These are phyloP conservation scores for Ptychadena robeensis DNA, from an alignment of 2,797 vertebrate species.

Conservation along the genomic window DNA sequence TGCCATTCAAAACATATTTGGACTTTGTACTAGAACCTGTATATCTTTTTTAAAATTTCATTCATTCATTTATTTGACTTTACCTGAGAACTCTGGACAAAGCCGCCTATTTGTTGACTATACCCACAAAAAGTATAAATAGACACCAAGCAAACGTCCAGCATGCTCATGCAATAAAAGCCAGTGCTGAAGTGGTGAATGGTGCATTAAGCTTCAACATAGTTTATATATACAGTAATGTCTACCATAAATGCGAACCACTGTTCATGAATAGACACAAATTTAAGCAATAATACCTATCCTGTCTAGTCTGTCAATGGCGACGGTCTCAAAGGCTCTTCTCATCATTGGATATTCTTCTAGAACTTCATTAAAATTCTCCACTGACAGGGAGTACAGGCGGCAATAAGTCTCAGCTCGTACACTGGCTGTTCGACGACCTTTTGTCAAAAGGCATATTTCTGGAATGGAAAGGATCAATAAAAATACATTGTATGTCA, in stretches of 20 bases:
- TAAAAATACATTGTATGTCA: not conserved
- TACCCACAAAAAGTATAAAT: not conserved
- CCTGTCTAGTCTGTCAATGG: conserved; percentile 94
- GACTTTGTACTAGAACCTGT: not conserved
- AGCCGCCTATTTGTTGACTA: not conserved
- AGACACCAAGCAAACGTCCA: conserved; percentile 1
- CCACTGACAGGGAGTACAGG: conserved; percentile 96
- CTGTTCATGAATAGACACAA: conserved; percentile 21
- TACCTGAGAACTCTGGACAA: not conserved
- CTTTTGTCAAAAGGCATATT: conserved; percentile 96
- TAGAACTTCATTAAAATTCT: conserved; percentile 98
- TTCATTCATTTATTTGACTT: not conserved
- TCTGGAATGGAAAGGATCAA: conserved; percentile 74
- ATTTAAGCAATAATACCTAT: conserved; percentile 82
- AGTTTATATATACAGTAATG: not conserved
- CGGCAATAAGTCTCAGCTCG: conserved; percentile 96
- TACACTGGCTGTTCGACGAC: conserved; percentile 95
- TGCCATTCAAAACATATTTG: not conserved
- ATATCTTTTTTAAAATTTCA: no score
- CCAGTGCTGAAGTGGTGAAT: not conserved
- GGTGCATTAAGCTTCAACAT: not conserved
- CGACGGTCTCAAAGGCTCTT: conserved; percentile 93
- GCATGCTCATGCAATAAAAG: conserved; percentile 31
- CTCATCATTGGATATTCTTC: conserved; percentile 99
- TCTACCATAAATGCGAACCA: not conserved